Evolutionary conservation across 1,140 invertebrate species (phyloP).

Genomic region (Formica selysi): DNA sequence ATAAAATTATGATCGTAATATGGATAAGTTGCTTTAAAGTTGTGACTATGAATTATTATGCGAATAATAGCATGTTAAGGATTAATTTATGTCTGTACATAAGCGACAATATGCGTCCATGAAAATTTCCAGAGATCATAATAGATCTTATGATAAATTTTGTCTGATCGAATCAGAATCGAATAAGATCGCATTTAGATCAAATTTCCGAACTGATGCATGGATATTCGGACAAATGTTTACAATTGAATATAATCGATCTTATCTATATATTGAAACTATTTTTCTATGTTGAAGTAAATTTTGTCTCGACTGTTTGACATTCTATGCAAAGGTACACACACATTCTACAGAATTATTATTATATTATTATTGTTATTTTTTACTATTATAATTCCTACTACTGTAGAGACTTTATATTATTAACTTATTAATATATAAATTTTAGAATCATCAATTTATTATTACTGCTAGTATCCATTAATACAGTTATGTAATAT

Average conservation of each 20-base stretch:
- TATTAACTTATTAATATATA: slow-evolving; percentile 59
- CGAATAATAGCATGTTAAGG: slow-evolving; percentile 60
- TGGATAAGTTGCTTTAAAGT: slow-evolving; percentile 70
- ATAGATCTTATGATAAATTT: slow-evolving; percentile 55
- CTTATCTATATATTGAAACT: slow-evolving; percentile 65
- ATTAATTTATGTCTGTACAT: slow-evolving; percentile 78
- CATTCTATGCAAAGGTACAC: slow-evolving; percentile 67
- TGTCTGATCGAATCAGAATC: slow-evolving; percentile 57
- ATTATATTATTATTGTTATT: slow-evolving; percentile 64
- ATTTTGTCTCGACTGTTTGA: slow-evolving; percentile 58
- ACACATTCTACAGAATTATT: slow-evolving; percentile 59
- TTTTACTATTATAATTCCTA: slow-evolving; percentile 65
- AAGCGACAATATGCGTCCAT: slow-evolving; percentile 63
- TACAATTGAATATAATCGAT: slow-evolving; percentile 47
- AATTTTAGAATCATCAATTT: slow-evolving; percentile 66
- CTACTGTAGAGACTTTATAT: slow-evolving; percentile 64
- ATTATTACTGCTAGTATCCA: slow-evolving; percentile 64
- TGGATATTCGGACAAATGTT: slow-evolving; percentile 46
- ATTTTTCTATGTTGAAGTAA: slow-evolving; percentile 73
- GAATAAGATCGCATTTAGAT: slow-evolving; percentile 60
- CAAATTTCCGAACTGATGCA: slow-evolving; percentile 51
- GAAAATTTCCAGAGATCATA: slow-evolving; percentile 53
- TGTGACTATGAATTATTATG: slow-evolving; percentile 54
- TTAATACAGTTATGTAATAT: slow-evolving; percentile 67
- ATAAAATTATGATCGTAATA: slow-evolving; percentile 69